Base-by-base conservation (phyloP, 2,888 invertebrate genomes). In the Tholera decimalis region DNA sequence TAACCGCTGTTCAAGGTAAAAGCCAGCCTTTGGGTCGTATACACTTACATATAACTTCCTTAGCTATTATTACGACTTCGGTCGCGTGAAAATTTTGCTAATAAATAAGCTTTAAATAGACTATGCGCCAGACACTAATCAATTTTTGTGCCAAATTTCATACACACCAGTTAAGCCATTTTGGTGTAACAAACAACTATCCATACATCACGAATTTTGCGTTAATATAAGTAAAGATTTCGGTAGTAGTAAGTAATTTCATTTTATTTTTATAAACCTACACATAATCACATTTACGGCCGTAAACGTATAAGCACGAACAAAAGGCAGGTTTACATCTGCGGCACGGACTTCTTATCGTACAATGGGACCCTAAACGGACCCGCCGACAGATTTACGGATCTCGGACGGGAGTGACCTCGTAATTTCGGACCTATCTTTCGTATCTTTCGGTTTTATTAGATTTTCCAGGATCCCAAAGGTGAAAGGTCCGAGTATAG, bases 341-440 rank as follows among this genome's bases (percentile, higher is more conserved):
- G 62, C 33, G 51, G 39, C 56, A 63, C 51, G 77, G 73, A 57
- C 51, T 59, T 59, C 76, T 83, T 83, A 83, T 83, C 83, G 73
- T 63, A 26, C 54, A 66, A 78, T 74, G 81, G 81, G 68, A 55
- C 61, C 72, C 67, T 55, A 61, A 62, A 58, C 67, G 76, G 67
- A 74, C 80, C 59, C 68, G 73, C 55, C 76, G 82, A 83, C 82
- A 83, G 82, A 83, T 83, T 83, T 83, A 83, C 84, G 84, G 72
- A 77, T 72, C 61, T 60, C 70, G 83, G 82, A 82, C 83, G 63
- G 65, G 69, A 77, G 65, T 83, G 83, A 82, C 84, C 84, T 73
- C 82, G 84, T 83, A 80, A 77, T 74, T 83, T 82, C 50, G 55
- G 65, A 73, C 65, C 73, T 78, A 81, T 83, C 78, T 78, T 67